phyloP scores from a whole-genome alignment of 2,888 invertebrate species.

The Hirtodrosophila duncani region DNA sequence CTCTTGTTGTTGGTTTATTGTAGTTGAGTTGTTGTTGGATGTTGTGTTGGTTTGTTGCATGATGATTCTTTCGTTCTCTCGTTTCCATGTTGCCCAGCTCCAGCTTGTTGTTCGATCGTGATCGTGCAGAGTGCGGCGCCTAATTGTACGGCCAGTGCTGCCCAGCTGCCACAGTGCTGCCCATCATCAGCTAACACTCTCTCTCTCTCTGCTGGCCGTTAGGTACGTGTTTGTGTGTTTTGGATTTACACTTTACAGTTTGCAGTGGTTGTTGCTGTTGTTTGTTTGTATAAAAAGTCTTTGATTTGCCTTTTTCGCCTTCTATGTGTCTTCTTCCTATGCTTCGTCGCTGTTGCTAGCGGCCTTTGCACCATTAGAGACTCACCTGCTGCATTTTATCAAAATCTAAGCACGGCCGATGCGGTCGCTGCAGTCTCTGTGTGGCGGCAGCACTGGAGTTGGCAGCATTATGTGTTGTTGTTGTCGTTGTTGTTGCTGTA shows the following conservation, averaged over 20 bases:
- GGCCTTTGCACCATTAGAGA: constrained; percentile 76
- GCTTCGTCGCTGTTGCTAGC: constrained; percentile 37
- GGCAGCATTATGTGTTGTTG: constrained; percentile 35
- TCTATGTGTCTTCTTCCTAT: constrained; percentile 23
- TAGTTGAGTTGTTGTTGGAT: constrained; percentile 8
- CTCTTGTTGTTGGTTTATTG: constrained; percentile 18
- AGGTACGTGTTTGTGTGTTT: constrained; percentile 23
- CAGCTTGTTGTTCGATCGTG: constrained; percentile 13
- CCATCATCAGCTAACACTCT: constrained; percentile 1
- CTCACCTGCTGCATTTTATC: constrained; percentile 97
- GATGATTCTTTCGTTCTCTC: constrained; percentile 6
- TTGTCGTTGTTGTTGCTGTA: constrained; percentile 12
- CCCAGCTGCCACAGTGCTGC: too few relatives aligned
- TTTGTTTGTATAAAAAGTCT: constrained; percentile 63
- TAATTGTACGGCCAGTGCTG: constrained; percentile 34
- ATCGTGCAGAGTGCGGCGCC: constrained; percentile 44
- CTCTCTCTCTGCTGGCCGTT: constrained; percentile 21
- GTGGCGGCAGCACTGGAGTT: constrained; percentile 69
- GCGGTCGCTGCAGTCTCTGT: constrained; percentile 81
- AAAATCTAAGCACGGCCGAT: constrained; percentile 94
- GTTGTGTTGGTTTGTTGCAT: constrained; percentile 14
- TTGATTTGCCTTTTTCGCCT: constrained; percentile 55
- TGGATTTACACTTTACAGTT: constrained; percentile 11
- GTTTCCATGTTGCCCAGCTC: too few relatives aligned
- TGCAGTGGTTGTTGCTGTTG: constrained; percentile 29